These are phyloP conservation scores for Coenonympha glycerion DNA, from an alignment of 2,888 invertebrate species.

Conservation along the genomic window DNA sequence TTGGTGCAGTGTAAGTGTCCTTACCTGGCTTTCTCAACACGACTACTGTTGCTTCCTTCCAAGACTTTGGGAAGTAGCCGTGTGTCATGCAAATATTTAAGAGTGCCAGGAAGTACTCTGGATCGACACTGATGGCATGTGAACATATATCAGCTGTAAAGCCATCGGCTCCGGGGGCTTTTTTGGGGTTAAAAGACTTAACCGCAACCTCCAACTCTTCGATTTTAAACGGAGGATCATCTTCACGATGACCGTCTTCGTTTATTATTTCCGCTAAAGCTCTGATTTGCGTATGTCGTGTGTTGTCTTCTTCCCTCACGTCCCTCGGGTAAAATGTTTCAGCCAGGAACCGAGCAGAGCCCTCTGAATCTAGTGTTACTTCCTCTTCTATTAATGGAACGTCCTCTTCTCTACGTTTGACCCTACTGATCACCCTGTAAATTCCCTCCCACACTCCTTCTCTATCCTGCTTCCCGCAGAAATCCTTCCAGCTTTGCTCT, in stretches of 20 bases:
- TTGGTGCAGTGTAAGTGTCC: constrained; percentile 12
- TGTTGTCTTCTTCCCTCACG: neutral
- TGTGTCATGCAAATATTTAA: constrained; percentile 20
- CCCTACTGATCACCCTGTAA: too few species aligned
- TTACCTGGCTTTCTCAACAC: constrained; percentile 17
- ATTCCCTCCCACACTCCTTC: too few species aligned
- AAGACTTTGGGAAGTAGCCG: constrained; percentile 14
- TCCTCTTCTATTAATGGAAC: neutral
- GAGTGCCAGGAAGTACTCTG: constrained; percentile 5
- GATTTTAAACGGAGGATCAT: too few species aligned
- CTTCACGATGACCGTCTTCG: too few species aligned
- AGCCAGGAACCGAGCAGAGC: too few species aligned
- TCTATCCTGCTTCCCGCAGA: constrained; percentile 24
- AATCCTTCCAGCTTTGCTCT: constrained; percentile 28
- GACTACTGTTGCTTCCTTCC: constrained; percentile 19
- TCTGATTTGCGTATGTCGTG: too few species aligned
- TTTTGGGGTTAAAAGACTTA: constrained; percentile 20
- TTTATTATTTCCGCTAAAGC: too few species aligned
- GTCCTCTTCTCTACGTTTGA: constrained; percentile 23
- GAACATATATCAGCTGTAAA: constrained; percentile 15
- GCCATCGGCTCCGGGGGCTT: constrained; percentile 17
- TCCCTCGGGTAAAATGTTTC: neutral
- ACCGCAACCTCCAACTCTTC: neutral
- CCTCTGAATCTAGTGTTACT: too few species aligned
- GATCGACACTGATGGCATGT: neutral